A percentile compares a stretch with the other conserved stretches of the same genome.
Evolutionary conservation across 2,113 vertebrate species (phyloP).

Genomic region (Suricata suricatta): DNA sequence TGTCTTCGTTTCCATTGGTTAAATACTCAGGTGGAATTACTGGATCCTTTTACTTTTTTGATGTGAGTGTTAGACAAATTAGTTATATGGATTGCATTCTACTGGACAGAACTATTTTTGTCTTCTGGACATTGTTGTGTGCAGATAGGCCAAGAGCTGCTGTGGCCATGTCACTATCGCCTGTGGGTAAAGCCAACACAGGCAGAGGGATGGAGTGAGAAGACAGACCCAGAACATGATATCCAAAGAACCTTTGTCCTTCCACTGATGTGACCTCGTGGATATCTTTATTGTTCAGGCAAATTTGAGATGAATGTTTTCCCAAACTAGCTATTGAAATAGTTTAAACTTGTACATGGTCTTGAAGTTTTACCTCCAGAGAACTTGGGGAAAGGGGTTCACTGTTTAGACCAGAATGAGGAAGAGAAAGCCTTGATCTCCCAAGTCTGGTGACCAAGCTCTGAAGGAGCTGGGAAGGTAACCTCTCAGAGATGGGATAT

Average conservation of each 20-base stretch:
- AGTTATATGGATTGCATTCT: neutral
- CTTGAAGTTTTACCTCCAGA: neutral
- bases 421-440: neutral
- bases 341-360: neutral
- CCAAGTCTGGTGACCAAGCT: neutral
- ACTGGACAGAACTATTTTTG: neutral
- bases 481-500: neutral
- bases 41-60: neutral
- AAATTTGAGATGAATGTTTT: neutral
- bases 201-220: neutral
- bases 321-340: neutral
- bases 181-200: neutral
- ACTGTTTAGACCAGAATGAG: neutral
- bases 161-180: rapidly evolving
- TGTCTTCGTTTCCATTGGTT: neutral
- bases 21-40: neutral
- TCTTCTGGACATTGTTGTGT: neutral
- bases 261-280: neutral
- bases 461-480: neutral
- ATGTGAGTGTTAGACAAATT: neutral
- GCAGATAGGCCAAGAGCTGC: neutral
- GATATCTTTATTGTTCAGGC: neutral
- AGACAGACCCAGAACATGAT: no score
- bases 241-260: neutral
- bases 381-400: neutral